Evolutionary conservation across 1,140 invertebrate genomes (phyloP), one percentile per base, ranked within the genome.

Genomic region (Drusus annulatus): DNA sequence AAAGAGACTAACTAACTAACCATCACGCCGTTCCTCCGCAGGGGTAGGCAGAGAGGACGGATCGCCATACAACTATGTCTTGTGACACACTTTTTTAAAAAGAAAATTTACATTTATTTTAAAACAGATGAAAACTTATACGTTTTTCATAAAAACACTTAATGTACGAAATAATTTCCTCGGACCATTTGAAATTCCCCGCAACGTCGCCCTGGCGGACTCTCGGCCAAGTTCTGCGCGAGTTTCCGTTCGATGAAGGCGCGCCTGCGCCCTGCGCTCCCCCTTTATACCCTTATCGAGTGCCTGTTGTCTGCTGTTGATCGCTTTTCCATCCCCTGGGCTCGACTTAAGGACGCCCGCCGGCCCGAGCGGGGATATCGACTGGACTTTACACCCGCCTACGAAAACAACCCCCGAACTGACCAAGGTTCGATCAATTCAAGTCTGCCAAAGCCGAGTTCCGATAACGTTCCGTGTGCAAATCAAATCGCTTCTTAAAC

Each of bases 201-300:
- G 63, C 63, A 45, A 51, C 8, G 51, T 25, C 5, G 25, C 19
- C 19, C 31, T 21, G 21, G 19, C 8, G 36, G 51, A 31, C 16
- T 3, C n/a, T 21, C 76, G 31, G 36, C 51, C 3, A 36, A 71
- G 25, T 62, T 77, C 65, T 60, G n/a, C 51, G 19, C 36, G 45
- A 54, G 5, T 62, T 54, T 54, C 15, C 65, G 77, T 79, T 79
- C 78, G 78, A 79, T 79, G 78, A 79, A 79, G 21, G 68, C 50
- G 52, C 54, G 58, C 78, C 23, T 36, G 78, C 71, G 78, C 71
- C 51, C 5, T 74, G 13, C 31, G 13, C 31, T 54, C 19, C 13
- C 23, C 52, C 50, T 23, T 19, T 51, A 23, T 74, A 36, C 71
- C 60, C 60, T 60, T 69, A 69, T 58, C 63, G 65, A 58, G 63